Conservation (phyloP, 1,140 invertebrate genomes). For the Trichoplusia ni region DNA sequence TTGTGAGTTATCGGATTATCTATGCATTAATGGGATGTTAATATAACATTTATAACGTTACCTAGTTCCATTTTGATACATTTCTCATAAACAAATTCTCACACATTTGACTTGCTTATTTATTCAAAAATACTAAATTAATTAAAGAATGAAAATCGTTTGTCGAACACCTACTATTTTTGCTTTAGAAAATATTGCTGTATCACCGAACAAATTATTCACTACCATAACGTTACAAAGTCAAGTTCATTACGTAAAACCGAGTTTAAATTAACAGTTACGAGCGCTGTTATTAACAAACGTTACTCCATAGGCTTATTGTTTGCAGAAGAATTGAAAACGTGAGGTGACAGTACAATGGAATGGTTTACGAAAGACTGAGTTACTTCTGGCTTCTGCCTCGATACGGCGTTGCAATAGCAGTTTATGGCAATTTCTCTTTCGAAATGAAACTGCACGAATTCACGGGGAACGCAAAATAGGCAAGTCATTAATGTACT, state of each 20-base stretch:
- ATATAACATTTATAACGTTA: no score
- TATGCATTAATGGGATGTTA: no score
- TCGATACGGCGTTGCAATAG: slow-evolving; percentile 1
- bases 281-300: neutral
- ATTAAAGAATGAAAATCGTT: no score
- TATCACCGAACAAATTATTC: neutral
- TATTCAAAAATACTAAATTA: no score
- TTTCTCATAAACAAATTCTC: no score
- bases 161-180: no score
- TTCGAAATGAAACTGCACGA: slow-evolving; percentile 13
- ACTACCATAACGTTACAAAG: neutral
- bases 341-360: slow-evolving; percentile 15
- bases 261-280: slow-evolving; percentile 11
- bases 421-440: slow-evolving; percentile 13
- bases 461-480: neutral
- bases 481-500: no score
- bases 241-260: slow-evolving; percentile 16
- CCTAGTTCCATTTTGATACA: no score
- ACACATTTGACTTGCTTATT: no score
- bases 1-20: no score
- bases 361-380: slow-evolving; percentile 2
- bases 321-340: slow-evolving; percentile 18
- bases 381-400: neutral
- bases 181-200: neutral
- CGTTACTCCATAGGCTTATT: slow-evolving; percentile 9